A percentile compares a stretch with the other conserved stretches of the same genome.
Evolutionary conservation across 1,140 invertebrate genomes (phyloP).

Genomic region (Saccostrea echinata): DNA sequence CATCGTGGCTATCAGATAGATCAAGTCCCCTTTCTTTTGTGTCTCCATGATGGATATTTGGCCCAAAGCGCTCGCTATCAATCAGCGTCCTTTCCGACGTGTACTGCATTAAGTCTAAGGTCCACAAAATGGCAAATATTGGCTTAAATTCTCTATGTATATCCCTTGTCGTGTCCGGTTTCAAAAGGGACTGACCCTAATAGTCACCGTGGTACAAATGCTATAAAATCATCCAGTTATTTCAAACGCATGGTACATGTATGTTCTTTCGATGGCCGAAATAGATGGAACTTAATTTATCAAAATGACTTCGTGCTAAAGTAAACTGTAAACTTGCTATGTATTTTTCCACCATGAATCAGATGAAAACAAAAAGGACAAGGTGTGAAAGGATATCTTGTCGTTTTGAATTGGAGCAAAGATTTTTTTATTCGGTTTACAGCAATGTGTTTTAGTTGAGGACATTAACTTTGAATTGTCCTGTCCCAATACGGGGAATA

Average conservation of each 20-base stretch:
- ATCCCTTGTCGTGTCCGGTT: constrained; percentile 13
- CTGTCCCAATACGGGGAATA: constrained; percentile 6
- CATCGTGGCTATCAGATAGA: constrained; percentile 49
- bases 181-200: constrained; percentile 17
- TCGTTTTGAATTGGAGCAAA: neutral
- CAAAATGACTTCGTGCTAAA: constrained; percentile 8
- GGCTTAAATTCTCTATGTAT: constrained; percentile 45
- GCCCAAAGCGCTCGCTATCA: constrained; percentile 51
- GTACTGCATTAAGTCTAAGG: neutral
- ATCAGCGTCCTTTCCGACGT: constrained; percentile 42
- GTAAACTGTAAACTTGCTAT: neutral
- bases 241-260: neutral
- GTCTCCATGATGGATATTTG: constrained; percentile 51
- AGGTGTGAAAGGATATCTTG: neutral
- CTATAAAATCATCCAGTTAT: constrained; percentile 4
- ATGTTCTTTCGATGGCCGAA: neutral
- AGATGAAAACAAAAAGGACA: neutral
- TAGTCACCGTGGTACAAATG: neutral
- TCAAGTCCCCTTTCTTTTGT: constrained; percentile 52
- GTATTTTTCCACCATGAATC: neutral
- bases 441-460: neutral
- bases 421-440: constrained; percentile 1
- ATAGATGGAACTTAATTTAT: constrained; percentile 24
- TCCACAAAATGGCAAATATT: constrained; percentile 36
- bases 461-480: constrained; percentile 37